Evolutionary conservation across 2,797 vertebrate genomes (phyloP), one percentile per base, ranked within the genome.

Genomic region (Eulemur albifrons): DNA sequence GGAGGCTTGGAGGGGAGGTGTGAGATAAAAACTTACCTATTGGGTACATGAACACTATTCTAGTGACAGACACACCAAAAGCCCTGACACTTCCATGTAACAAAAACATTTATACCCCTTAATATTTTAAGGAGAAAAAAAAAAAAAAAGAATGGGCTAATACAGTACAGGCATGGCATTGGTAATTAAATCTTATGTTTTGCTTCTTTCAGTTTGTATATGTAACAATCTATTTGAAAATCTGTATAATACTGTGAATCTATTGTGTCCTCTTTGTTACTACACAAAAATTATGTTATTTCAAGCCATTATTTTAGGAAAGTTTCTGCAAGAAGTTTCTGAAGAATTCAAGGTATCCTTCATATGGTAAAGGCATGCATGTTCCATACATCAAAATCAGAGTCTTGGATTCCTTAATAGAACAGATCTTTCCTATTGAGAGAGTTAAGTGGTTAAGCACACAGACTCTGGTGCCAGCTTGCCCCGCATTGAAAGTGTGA

Each of bases 141-240:
- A 57, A 57, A 69, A 69, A 54, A 23, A 65, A 69, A 59, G n/a
- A 89, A n/a, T 69, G 40, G 11, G 27, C 32, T 91, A 43, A 27
- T 50, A 40, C 18, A 84, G 4, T 25, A 38, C 14, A 80, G 73
- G 18, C 38, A 93, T 59, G 89, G 32, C 7, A 27, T 10, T 77
- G 2, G 4, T 59, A 63, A 75, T 75, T 90, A 75, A 94, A 94
- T 76, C 15, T 90, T 20, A 93, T 13, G 38, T 61, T 95, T 95
- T 92, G 80, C 30, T 83, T 91, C 76, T 93, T 8, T 67, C 14
- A 5, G 17, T 73, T 59, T 92, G 30, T 80, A 9, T 81, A 59
- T 23, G 2, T 69, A 92, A 86, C 20, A 57, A 90, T 27, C 4
- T 20, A 70, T 69, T 80, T 88, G 57, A 81, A 88, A 85, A 89